These are phyloP conservation scores for Hiodon tergisus DNA, from an alignment of 2,113 vertebrate genomes.

Conservation along the genomic window DNA sequence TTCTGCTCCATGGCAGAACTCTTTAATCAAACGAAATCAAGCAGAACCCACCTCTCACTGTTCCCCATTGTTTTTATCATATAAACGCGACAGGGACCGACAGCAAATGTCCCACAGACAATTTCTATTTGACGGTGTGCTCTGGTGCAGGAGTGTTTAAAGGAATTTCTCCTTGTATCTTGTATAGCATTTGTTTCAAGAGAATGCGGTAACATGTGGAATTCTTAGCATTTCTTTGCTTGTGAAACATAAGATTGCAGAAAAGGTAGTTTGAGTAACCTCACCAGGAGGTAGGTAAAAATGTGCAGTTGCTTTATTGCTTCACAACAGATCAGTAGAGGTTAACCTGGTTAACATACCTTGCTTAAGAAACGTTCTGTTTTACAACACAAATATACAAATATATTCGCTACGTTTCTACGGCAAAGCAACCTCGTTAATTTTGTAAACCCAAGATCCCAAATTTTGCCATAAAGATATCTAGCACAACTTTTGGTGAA, in stretches of 20 bases:
- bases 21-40: neutral
- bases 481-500: neutral
- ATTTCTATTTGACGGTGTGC: too few relatives aligned
- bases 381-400: neutral
- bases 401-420: neutral
- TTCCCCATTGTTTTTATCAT: too few relatives aligned
- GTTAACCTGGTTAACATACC: neutral
- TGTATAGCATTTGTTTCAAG: neutral
- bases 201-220: neutral
- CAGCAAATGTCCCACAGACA: neutral
- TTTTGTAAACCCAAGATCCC: neutral
- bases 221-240: neutral
- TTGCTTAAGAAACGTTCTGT: neutral
- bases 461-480: neutral
- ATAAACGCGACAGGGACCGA: neutral
- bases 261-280: neutral
- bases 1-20: neutral
- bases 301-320: slow-evolving; percentile 12
- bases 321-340: neutral
- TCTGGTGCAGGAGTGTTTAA: neutral
- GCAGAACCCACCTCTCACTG: neutral
- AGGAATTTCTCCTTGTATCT: neutral
- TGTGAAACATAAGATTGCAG: neutral
- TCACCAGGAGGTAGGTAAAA: slow-evolving; percentile 1
- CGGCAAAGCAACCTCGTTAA: neutral